Base-by-base conservation (phyloP, 2,797 vertebrate genomes). In the Aselliscus stoliczkanus region DNA sequence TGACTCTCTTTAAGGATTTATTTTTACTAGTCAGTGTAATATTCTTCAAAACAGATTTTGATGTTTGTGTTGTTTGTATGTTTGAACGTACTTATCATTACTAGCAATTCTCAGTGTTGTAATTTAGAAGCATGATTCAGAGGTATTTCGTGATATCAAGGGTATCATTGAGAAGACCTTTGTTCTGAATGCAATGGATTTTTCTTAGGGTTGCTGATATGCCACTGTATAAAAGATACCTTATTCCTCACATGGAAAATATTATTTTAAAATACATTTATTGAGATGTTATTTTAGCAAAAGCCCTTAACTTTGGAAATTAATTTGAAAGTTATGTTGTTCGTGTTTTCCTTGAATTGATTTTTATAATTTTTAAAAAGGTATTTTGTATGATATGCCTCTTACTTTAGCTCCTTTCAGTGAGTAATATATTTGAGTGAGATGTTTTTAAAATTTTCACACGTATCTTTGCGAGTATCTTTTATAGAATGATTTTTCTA, bases 401-500 rank as follows among this genome's bases (percentile, higher is more conserved):
- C 37, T 86, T 88, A 79, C 84, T 87, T 77, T 67, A 84, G 5
- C 9, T 90, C 20, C 27, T 87, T 93, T 52, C 75, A 47, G 7
- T 93, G 69, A 92, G 18, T 86, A 52, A 54, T 86, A 18, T 89
- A 86, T 82, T 90, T 79, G 50, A 93, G 21, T 2, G 76, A 93
- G 58, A 69, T 58, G 37, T 88, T 84, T 72, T 27, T 21, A 88
- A 93, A 89, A 67, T 70, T 72, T 93, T 92, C 88, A 52, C 80
- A 69, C 7, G 15, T 79, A 75, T 18, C 25, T 82, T 54, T 97
- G 54, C 69, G 5, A 29, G 2, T 72, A 13, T 37, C 27, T 84
- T 84, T 91, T 80, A 69, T 84, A 58, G 52, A 93, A 37, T 93
- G 25, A 72, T 69, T 95, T 96, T 93, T 91, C 65, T 88, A 65